Evolutionary conservation across 2,888 invertebrate species (phyloP), one percentile per base, ranked within the genome.

Genomic region (Ferrisia virgata): DNA sequence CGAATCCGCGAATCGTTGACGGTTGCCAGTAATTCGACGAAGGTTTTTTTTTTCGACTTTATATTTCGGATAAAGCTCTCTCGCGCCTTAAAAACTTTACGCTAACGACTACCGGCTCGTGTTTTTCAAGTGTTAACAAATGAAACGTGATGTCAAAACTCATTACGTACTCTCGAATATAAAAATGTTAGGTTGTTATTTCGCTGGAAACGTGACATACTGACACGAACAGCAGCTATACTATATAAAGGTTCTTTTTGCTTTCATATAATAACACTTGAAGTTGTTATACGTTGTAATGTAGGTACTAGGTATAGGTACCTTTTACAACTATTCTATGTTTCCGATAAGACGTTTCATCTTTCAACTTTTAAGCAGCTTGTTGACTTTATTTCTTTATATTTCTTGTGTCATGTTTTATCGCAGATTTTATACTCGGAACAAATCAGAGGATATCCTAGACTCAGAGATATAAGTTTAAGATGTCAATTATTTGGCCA

Each of bases 401-500:
- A n/a, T 72, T 78, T 36, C 15, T 82, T 79, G 0, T 85, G 53
- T 43, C 85, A 84, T 85, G 85, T 86, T 86, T n/a, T n/a, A n/a
- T n/a, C 85, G 69, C 92, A 94, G 89, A 91, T 94, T 85, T 89
- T 95, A 82, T 94, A 94, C 89, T 92, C 93, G 2, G 94, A 95
- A 88, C 94, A 94, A 89, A 92, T 95, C 78, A 89, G 90, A n/a
- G 93, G 93, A 39, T 90, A 94, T 89, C 93, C 94, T 28, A 92
- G 92, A n/a, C 91, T 92, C 40, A 91, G 92, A 64, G 91, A 92
- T 22, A 90, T 95, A 87, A 91, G 91, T 3, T 89, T 95, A 33
- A 91, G 93, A 40, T 95, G 95, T 87, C 94, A 95, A 87, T 90
- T 94, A 47, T 95, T 95, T 87, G 95, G 95, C 0, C 91, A 95